These are phyloP conservation scores for Volucella inanis DNA, from an alignment of 2,888 invertebrate genomes.

Conservation along the genomic window DNA sequence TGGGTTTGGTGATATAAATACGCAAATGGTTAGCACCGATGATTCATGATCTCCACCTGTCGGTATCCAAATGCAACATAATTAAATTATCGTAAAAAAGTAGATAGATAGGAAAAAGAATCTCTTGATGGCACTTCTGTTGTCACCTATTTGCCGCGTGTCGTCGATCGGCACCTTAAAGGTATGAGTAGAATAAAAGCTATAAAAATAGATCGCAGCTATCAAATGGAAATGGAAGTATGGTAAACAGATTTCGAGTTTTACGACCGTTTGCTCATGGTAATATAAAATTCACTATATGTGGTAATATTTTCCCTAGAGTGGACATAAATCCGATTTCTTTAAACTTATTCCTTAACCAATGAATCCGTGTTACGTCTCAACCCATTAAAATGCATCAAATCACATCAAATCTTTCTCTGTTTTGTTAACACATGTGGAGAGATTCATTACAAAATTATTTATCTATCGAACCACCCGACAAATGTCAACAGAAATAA, in stretches of 20 bases:
- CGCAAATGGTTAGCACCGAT: not conserved
- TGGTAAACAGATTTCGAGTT: too few species aligned
- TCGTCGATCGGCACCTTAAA: not conserved
- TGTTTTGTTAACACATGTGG: not conserved
- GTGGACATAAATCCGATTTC: too few species aligned
- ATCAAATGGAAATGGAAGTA: too few species aligned
- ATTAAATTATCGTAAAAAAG: constrained; percentile 13
- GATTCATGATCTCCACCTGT: constrained; percentile 24
- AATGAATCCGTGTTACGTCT: not conserved
- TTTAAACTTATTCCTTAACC: too few species aligned
- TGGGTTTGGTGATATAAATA: not conserved
- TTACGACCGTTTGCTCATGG: too few species aligned
- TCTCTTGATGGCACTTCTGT: not conserved
- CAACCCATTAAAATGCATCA: constrained; percentile 8
- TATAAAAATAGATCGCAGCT: too few species aligned
- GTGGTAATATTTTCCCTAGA: too few species aligned
- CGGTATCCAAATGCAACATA: not conserved
- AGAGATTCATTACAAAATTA: not conserved
- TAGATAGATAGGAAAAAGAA: not conserved
- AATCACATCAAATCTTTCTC: constrained; percentile 1
- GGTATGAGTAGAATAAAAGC: not conserved
- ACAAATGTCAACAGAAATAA: constrained; percentile 1
- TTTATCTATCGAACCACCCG: not conserved
- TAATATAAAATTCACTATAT: too few species aligned
- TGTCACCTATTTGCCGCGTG: not conserved